Percentiles rank a stretch among this genome's conserved stretches.
Conservation (phyloP, 2,113 vertebrate species). For the Corvus cornix region DNA sequence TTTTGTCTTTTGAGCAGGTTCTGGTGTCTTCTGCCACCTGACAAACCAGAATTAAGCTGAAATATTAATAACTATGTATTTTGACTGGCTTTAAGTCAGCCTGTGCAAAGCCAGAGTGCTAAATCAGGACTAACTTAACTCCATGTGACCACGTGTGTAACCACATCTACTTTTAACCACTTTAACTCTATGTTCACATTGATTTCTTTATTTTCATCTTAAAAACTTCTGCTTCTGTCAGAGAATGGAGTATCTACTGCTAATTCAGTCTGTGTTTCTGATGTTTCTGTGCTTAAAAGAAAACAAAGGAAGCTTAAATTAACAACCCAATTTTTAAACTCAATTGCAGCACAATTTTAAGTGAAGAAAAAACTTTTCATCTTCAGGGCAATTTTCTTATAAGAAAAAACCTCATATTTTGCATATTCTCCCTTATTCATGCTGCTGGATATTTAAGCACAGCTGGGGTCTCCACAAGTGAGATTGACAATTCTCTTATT, state of each 20-base stretch:
- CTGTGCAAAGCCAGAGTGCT: not conserved
- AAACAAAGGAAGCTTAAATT: not conserved
- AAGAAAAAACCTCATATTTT: not conserved
- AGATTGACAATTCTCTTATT: not conserved
- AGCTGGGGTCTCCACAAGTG: not conserved
- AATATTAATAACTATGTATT: not conserved
- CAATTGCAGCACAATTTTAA: not conserved
- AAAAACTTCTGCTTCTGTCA: not conserved
- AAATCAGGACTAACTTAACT: not conserved
- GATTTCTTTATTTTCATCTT: not conserved
- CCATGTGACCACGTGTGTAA: fast-evolving
- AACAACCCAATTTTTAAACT: not conserved
- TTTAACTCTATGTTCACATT: not conserved
- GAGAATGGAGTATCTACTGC: not conserved
- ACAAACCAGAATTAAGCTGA: not conserved
- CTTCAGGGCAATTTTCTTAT: not conserved
- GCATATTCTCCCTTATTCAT: not conserved
- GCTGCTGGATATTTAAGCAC: not conserved
- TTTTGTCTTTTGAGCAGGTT: not conserved
- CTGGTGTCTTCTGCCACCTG: not conserved
- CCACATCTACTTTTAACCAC: not conserved
- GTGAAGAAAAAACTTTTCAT: not conserved
- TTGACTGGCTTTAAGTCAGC: not conserved
- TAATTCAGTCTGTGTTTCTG: not conserved
- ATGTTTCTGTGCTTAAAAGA: not conserved